Conservation (phyloP, 1,140 invertebrate genomes). For the Pectinophora gossypiella region DNA sequence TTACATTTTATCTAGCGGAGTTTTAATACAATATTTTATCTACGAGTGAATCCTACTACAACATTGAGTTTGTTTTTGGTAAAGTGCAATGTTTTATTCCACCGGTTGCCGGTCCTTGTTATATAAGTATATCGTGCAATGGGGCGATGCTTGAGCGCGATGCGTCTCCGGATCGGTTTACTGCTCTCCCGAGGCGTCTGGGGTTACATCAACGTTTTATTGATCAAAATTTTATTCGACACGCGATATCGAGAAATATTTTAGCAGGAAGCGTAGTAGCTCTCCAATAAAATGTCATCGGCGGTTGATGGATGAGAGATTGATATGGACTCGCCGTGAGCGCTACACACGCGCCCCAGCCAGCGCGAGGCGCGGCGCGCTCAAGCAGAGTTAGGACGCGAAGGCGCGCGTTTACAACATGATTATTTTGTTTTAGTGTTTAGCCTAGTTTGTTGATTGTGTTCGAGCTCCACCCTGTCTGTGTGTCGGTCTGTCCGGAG, state of each 20-base stretch:
- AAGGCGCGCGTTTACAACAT: conserved; percentile 69
- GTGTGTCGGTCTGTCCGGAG: neutral
- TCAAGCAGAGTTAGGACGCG: conserved; percentile 41
- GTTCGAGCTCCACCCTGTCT: neutral
- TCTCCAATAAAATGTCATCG: neutral
- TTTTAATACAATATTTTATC: conserved; percentile 72
- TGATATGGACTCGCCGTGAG: neutral
- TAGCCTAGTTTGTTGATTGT: conserved; percentile 46
- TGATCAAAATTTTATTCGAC: conserved; percentile 8
- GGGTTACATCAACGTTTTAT: conserved; percentile 18
- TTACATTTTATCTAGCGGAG: conserved; percentile 74
- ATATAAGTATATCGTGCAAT: conserved; percentile 58
- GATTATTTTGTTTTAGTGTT: conserved; percentile 64
- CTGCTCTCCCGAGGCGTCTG: conserved; percentile 29
- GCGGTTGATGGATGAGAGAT: neutral
- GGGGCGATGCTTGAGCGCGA: conserved; percentile 49
- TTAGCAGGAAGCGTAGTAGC: conserved; percentile 1
- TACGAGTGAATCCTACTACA: conserved; percentile 72
- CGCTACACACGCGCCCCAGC: neutral
- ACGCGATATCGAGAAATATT: conserved; percentile 9
- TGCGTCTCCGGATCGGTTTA: conserved; percentile 29
- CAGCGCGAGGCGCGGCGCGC: conserved; percentile 10
- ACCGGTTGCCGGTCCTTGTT: conserved; percentile 70
- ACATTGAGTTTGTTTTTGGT: conserved; percentile 72
- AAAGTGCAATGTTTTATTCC: conserved; percentile 72